Base-by-base conservation (phyloP, 2,888 invertebrate species). In the Sinelater perroti region DNA sequence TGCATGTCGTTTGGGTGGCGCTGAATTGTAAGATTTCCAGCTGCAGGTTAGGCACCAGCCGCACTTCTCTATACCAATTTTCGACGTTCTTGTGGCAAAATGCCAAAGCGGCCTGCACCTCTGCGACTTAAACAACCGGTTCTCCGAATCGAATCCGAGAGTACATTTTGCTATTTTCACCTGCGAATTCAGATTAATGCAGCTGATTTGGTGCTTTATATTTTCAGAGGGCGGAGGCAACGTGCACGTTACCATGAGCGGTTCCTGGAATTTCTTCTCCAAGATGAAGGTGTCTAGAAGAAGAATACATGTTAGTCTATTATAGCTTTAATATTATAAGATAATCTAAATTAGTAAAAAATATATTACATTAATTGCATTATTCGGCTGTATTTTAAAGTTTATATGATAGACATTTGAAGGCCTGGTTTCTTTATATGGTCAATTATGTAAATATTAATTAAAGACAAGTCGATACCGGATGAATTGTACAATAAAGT, bases 21-120 rank as follows among this genome's bases (percentile, higher is more conserved):
- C 20, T 51, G 24, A 38, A 36, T 16, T 51, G 16, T 11, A 7
- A 24, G 11, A 24, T 28, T 16, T 54, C 46, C 17, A 62, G 53
- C 59, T 70, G 63, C 6, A 74, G 56, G 55, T 74, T 73, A 3
- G 74, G 73, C 4, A 68, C 72, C 31, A 75, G 51, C 61, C 74
- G 64, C 72, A 84, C 84, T 77, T 84, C 84, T 75, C 84, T 80
- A 76, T 84, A 84, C 84, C 85, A 85, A 77, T 80, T 82, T 78
- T 85, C 84, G 75, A 84, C 83, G 72, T 85, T 84, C 42, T 82
- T 80, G 77, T 85, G 84, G 79, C 87, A 87, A 79, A 83, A 86
- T 66, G 84, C 82, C 71, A 87, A 79, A 68, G 87, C 86, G 75
- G 83, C 83, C 71, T 86, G 86, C 60, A 86, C 62, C 84, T 81